Evolutionary conservation across 2,113 vertebrate species (phyloP).

Genomic region (Pantherophis guttatus): DNA sequence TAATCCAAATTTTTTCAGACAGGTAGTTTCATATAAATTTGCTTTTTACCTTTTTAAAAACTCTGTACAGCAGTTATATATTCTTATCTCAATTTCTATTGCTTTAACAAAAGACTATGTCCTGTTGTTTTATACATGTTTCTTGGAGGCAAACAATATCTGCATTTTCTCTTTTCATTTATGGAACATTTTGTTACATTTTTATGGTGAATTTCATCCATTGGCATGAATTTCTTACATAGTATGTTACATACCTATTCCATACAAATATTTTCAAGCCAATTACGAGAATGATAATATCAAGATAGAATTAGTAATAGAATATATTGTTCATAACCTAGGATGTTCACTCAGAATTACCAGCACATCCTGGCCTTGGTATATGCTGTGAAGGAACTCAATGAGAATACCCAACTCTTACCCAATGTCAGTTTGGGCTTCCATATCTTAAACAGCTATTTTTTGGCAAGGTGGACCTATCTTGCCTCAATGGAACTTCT

Average conservation of each 20-base stretch:
- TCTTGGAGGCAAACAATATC: too few species aligned
- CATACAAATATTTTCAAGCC: background rate
- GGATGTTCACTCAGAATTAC: background rate
- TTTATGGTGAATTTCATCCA: too few species aligned
- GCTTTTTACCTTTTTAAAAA: too few species aligned
- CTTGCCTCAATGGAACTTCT: background rate
- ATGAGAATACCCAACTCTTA: background rate
- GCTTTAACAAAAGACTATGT: too few species aligned
- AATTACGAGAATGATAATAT: background rate
- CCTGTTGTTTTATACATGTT: too few species aligned
- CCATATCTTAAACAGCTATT: background rate
- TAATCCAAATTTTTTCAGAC: too few species aligned
- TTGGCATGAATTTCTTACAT: background rate
- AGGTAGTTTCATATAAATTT: too few species aligned
- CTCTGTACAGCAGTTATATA: too few species aligned
- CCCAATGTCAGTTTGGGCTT: background rate
- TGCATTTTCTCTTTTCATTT: too few species aligned
- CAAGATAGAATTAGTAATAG: background rate
- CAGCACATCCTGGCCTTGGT: background rate
- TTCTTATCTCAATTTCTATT: too few species aligned
- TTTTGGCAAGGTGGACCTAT: background rate
- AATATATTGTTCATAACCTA: background rate
- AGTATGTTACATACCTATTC: background rate
- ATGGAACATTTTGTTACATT: too few species aligned
- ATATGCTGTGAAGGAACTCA: background rate